phyloP scores from a whole-genome alignment of 2,888 invertebrate genomes.

The Drosophila falleni region DNA sequence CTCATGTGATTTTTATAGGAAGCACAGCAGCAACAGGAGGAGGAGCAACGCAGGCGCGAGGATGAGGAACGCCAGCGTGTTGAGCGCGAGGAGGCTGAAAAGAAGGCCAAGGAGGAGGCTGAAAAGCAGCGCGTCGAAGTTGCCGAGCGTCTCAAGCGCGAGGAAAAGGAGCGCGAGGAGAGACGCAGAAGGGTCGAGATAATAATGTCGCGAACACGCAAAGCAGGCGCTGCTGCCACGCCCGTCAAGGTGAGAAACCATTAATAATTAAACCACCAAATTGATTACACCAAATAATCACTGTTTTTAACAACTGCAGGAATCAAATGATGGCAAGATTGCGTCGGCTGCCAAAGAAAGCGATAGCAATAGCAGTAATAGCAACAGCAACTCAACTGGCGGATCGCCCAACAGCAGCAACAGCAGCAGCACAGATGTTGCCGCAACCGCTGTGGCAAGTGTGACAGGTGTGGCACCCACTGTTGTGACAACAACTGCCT shows the following conservation, averaged over 20 bases:
- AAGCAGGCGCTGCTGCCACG: conserved; percentile 74
- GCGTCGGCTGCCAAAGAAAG: conserved; percentile 54
- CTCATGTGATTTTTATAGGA: conserved; percentile 86
- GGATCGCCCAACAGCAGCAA: conserved; percentile 68
- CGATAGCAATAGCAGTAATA: conserved; percentile 61
- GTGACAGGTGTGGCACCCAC: conserved; percentile 44
- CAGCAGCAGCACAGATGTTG: conserved; percentile 50
- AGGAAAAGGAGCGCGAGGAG: conserved; percentile 95
- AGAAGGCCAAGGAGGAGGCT: conserved; percentile 93
- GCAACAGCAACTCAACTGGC: conserved; percentile 53
- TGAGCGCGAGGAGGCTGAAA: conserved; percentile 91
- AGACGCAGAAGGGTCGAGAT: conserved; percentile 96
- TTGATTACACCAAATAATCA: too few relatives aligned
- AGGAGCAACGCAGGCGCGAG: conserved; percentile 90
- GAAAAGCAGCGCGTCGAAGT: conserved; percentile 93
- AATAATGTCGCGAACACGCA: conserved; percentile 95
- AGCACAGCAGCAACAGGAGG: conserved; percentile 91
- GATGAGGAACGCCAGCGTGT: conserved; percentile 88
- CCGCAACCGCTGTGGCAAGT: neutral
- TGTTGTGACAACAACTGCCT: conserved; percentile 43
- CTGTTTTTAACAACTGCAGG: conserved; percentile 43
- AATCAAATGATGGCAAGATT: conserved; percentile 69
- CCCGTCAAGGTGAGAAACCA: conserved; percentile 81
- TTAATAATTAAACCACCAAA: neutral
- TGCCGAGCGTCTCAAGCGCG: conserved; percentile 92